phyloP scores from a whole-genome alignment of 2,113 vertebrate species.

The Muntiacus muntjak region DNA sequence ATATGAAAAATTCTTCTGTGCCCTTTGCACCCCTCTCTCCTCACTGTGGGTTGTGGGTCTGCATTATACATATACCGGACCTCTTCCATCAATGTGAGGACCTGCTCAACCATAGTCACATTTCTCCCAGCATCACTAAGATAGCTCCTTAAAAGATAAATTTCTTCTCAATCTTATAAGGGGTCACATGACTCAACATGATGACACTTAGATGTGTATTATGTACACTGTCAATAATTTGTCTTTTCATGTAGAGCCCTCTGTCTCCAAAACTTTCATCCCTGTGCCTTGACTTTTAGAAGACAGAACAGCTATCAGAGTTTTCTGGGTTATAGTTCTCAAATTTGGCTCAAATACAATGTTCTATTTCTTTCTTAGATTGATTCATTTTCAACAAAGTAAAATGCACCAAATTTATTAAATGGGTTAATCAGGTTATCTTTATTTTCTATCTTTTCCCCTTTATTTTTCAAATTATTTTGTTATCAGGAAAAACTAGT shows the following conservation, averaged over 20 bases:
- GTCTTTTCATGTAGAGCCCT: background rate
- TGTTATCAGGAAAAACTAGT: background rate
- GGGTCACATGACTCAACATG: background rate
- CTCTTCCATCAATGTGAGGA: background rate
- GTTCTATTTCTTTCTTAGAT: background rate
- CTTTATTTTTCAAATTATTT: background rate
- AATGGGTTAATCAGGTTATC: background rate
- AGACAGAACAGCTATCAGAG: background rate
- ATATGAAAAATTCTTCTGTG: background rate
- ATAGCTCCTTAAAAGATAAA: background rate
- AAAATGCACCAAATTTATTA: background rate
- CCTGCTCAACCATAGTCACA: background rate
- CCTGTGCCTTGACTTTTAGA: background rate
- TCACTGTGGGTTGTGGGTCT: background rate
- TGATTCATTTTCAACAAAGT: background rate
- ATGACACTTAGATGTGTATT: background rate
- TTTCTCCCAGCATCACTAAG: background rate
- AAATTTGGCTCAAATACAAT: background rate
- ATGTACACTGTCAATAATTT: background rate
- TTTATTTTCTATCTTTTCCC: background rate
- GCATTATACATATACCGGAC: rapidly evolving
- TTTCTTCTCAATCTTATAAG: background rate
- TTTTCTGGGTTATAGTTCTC: background rate
- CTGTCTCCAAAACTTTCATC: background rate
- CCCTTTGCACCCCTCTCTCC: background rate